A percentile compares a stretch with the other conserved stretches of the same genome.
These are phyloP conservation scores for Amblyornis subalaris DNA, from an alignment of 2,113 vertebrate genomes.

Conservation along the genomic window DNA sequence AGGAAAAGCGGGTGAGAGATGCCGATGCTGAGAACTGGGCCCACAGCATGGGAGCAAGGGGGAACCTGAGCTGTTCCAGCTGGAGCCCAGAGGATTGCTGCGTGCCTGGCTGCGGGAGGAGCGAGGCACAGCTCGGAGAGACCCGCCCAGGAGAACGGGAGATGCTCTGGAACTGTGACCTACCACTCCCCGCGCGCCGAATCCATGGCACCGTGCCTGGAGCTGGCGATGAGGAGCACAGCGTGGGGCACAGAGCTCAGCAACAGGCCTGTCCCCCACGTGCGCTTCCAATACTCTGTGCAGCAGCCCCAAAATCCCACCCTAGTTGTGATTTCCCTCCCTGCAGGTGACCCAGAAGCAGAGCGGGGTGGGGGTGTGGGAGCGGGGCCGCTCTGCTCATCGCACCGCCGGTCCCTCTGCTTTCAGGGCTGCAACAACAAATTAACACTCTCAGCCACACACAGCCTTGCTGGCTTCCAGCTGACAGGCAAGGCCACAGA, in stretches of 20 bases:
- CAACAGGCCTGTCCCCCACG: not conserved
- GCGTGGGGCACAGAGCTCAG: not conserved
- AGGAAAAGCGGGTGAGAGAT: not conserved
- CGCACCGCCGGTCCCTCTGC: not conserved
- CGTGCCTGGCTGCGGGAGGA: not conserved
- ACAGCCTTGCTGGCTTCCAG: constrained; percentile 28
- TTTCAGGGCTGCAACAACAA: not conserved
- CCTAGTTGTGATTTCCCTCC: not conserved
- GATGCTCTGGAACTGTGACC: not conserved
- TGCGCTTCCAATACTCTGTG: not conserved
- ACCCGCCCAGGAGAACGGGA: not conserved
- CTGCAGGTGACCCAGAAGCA: not conserved
- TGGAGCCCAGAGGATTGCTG: not conserved
- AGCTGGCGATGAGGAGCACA: not conserved
- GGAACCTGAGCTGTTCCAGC: not conserved
- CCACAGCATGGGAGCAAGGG: not conserved
- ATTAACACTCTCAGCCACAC: not conserved
- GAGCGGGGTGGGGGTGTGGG: accelerated
- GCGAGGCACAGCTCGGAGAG: not conserved
- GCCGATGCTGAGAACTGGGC: not conserved
- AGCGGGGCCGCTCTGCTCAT: accelerated
- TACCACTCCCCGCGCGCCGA: not conserved
- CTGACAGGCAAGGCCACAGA: constrained; percentile 37
- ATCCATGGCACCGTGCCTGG: not conserved
- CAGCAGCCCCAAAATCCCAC: not conserved